Base-by-base conservation (phyloP, 2,797 vertebrate species). In the Enteromius mattozi region DNA sequence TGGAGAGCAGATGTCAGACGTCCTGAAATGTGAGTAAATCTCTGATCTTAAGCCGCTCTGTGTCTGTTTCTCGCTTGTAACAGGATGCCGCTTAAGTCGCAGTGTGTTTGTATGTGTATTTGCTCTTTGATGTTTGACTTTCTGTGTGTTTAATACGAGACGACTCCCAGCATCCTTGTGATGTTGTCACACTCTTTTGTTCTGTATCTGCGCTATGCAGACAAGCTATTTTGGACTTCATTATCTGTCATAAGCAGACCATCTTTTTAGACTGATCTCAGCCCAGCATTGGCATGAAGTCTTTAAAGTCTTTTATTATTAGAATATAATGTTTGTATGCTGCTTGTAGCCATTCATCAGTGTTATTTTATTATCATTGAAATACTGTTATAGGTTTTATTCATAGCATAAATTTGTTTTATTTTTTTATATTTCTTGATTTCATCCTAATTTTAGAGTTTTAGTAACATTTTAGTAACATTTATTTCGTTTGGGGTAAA, bases 1-100 rank as follows among this genome's bases (percentile, higher is more conserved):
- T 30, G 30, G 45, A 37, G 80, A 80, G 49, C 77, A 72, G 81
- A 86, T 83, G 86, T 87, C 81, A 45, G 69, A 81, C 40, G 17
- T 35, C 47, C 37, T 70, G 27, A 81, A 81, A 85, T 77, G 82
- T 77, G 59, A 85, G 86, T 82, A 88, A 88, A 88, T 86, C 84
- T 86, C 56, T 47, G 12, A 72, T 70, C 59, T 81, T 88, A 88
- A 88, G 79, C 87, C 37, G 51, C 71, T 81, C 63, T 76, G 40
- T 70, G 37, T 71, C 70, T 80, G 51, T 45, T 27, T 70, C 61
- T 84, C 13, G 10, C 30, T 84, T 24, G 42, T 17, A 84, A 78
- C 8, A 42, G 24, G 66, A 45, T 33, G 17, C 12, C 1, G 82
- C 33, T 80, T 24, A 81, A 78, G 54, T 83, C 16, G 72, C 35